Percentiles rank a stretch among this genome's conserved stretches.
These are phyloP conservation scores for Chauna torquata DNA, from an alignment of 2,113 vertebrate species.

Conservation along the genomic window DNA sequence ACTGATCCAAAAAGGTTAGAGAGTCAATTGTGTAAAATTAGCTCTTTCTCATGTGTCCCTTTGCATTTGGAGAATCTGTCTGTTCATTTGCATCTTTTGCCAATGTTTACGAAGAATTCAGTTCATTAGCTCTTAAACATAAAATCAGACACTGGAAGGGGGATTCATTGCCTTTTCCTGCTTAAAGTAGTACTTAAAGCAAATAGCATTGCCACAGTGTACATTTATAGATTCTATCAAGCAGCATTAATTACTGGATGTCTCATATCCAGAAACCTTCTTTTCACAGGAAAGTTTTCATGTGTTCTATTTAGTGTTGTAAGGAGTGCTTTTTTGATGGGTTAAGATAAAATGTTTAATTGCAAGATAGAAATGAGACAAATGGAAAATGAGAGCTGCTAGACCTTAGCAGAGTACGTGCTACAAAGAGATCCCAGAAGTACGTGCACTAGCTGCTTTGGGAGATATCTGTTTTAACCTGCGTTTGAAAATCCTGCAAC, in stretches of 20 bases:
- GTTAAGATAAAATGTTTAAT: slow-evolving; percentile 65
- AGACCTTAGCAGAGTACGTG: slow-evolving; percentile 22
- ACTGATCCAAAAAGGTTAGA: slow-evolving; percentile 87
- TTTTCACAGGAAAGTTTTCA: slow-evolving; percentile 34
- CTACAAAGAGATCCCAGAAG: slow-evolving; percentile 61
- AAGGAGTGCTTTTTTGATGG: background rate
- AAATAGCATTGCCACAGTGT: slow-evolving; percentile 70
- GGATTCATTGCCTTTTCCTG: slow-evolving; percentile 71
- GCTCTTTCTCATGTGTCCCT: slow-evolving; percentile 79
- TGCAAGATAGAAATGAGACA: slow-evolving; percentile 39
- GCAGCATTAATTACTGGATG: slow-evolving; percentile 71
- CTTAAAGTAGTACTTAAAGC: slow-evolving; percentile 73
- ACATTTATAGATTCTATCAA: slow-evolving; percentile 72
- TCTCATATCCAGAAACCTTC: slow-evolving; percentile 60
- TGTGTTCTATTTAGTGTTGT: background rate
- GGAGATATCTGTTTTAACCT: slow-evolving; percentile 66
- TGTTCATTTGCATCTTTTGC: slow-evolving; percentile 78
- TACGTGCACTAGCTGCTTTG: slow-evolving; percentile 18
- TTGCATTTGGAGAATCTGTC: slow-evolving; percentile 76
- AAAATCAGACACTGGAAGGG: slow-evolving; percentile 74
- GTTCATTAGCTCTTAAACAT: slow-evolving; percentile 81
- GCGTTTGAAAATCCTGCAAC: slow-evolving; percentile 49
- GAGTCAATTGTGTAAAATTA: slow-evolving; percentile 87
- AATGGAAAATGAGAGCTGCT: background rate
- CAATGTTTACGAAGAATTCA: slow-evolving; percentile 78